These are phyloP conservation scores for Myiagra hebetior DNA, from an alignment of 2,113 vertebrate genomes.

Conservation along the genomic window DNA sequence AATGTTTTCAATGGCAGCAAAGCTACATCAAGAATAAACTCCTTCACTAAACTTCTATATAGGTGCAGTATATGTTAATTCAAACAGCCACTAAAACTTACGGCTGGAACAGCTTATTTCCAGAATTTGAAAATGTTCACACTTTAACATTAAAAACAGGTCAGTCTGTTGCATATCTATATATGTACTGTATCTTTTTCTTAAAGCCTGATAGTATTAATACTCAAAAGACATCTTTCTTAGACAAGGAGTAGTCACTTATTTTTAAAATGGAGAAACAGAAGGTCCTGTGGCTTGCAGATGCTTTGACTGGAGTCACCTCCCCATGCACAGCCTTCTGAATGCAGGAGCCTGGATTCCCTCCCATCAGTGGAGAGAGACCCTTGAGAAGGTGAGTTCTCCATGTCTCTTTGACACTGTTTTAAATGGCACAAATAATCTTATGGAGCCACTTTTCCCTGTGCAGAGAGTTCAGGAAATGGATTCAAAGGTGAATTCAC, in stretches of 20 bases:
- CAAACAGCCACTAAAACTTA: background rate
- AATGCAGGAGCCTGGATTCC: background rate
- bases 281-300: background rate
- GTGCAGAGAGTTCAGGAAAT: background rate
- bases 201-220: background rate
- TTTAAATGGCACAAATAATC: background rate
- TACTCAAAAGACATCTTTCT: background rate
- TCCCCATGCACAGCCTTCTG: background rate
- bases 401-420: background rate
- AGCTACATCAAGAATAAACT: background rate
- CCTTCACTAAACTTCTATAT: background rate
- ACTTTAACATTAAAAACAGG: background rate
- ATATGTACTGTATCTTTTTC: background rate
- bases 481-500: background rate
- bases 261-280: background rate
- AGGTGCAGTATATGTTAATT: background rate
- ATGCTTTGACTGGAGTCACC: background rate
- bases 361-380: background rate
- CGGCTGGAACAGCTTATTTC: background rate
- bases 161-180: background rate
- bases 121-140: background rate
- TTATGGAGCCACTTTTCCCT: background rate
- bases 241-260: background rate
- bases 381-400: background rate
- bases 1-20: background rate